phyloP scores from a whole-genome alignment of 2,113 vertebrate genomes.

The Oenanthe oenanthe region DNA sequence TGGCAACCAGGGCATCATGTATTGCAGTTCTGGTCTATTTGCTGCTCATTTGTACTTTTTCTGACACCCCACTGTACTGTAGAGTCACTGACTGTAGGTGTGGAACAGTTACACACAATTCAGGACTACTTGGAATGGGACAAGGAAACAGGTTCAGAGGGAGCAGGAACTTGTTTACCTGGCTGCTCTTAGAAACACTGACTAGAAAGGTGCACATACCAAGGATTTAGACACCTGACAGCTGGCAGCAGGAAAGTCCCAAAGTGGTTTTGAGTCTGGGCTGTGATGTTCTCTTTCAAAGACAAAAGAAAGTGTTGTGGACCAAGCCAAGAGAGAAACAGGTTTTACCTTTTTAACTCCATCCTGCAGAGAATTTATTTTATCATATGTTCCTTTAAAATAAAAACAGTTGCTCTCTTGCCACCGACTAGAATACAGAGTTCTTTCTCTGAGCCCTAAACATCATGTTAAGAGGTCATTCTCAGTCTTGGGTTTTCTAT shows the following conservation, averaged over 20 bases:
- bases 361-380: not conserved
- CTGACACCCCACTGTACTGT: not conserved
- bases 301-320: not conserved
- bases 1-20: not conserved
- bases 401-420: not conserved
- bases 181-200: not conserved
- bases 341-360: not conserved
- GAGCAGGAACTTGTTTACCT: not conserved
- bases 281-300: not conserved
- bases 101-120: not conserved
- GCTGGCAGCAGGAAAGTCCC: not conserved
- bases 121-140: not conserved
- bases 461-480: not conserved
- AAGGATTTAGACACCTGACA: not conserved
- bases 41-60: not conserved
- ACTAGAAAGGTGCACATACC: not conserved
- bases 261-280: not conserved
- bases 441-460: not conserved
- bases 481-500: not conserved
- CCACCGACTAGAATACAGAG: not conserved
- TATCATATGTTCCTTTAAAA: not conserved
- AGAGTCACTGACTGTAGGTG: not conserved
- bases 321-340: not conserved
- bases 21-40: not conserved
- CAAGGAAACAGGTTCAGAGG: not conserved